These are phyloP conservation scores for Drosophila longiperda DNA, from an alignment of 2,888 invertebrate species.

Conservation along the genomic window DNA sequence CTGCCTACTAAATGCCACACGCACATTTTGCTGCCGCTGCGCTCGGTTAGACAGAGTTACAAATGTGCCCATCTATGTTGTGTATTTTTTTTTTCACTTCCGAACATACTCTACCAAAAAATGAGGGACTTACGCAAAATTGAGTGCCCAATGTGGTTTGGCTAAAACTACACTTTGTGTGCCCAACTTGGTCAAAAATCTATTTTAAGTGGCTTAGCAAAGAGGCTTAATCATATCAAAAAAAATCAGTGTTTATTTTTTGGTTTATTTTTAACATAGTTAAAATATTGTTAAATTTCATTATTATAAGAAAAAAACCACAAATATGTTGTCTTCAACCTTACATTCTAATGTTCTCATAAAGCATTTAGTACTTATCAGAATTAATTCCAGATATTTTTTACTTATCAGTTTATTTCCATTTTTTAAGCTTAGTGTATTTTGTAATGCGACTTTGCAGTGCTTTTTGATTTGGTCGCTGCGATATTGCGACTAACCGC, in stretches of 20 bases:
- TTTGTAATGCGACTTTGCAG: slow-evolving; percentile 41
- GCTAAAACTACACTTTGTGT: not conserved
- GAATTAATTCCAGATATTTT: slow-evolving; percentile 1
- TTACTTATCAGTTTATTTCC: slow-evolving; percentile 20
- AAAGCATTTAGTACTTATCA: not conserved
- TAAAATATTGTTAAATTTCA: not conserved
- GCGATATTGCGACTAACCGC: slow-evolving; percentile 61
- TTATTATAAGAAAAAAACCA: not conserved
- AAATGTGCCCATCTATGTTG: slow-evolving; percentile 62
- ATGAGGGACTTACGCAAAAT: not conserved
- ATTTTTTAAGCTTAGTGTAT: slow-evolving; percentile 47
- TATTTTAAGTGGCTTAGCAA: not conserved
- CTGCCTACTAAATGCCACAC: slow-evolving; percentile 74
- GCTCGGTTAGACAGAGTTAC: slow-evolving; percentile 78
- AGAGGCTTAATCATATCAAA: not conserved
- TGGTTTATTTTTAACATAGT: not conserved
- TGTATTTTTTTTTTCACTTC: slow-evolving; percentile 22
- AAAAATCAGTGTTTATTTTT: not conserved
- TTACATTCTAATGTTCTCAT: not conserved
- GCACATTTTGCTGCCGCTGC: slow-evolving; percentile 70
- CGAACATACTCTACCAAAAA: slow-evolving; percentile 36
- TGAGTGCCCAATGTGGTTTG: not conserved
- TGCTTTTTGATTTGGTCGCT: slow-evolving; percentile 16
- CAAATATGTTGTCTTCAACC: not conserved
- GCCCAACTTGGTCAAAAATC: not conserved